Evolutionary conservation across 2,888 invertebrate species (phyloP).

Genomic region (Aphrophora alni): DNA sequence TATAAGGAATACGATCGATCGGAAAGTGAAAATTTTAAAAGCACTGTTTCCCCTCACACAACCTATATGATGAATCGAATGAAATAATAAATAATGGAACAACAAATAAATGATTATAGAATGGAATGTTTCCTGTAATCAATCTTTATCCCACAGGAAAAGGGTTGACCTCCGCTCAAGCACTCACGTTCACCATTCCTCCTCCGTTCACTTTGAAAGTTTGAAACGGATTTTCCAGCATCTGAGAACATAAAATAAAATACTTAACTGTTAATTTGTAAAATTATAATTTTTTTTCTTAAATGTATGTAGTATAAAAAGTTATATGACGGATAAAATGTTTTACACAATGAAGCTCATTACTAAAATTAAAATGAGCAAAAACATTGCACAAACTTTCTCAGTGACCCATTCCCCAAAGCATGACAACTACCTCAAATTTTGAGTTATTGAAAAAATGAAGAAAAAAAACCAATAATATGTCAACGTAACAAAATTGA

Average conservation of each 20-base stretch:
- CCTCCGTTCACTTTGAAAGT: constrained; percentile 21
- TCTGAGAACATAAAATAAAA: constrained; percentile 4
- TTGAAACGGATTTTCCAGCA: constrained; percentile 20
- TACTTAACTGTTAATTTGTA: neutral
- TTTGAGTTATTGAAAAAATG: no score
- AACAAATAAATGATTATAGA: constrained; percentile 14
- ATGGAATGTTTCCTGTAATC: neutral
- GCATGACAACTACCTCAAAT: no score
- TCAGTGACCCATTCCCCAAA: no score
- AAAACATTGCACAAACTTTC: no score
- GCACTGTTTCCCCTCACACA: no score
- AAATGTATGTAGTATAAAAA: neutral
- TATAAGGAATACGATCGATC: neutral
- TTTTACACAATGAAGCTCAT: no score
- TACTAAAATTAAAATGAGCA: no score
- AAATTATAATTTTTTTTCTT: neutral
- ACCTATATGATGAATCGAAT: neutral
- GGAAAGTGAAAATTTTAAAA: no score
- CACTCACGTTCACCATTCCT: constrained; percentile 25
- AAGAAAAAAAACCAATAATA: no score
- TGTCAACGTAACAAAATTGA: no score
- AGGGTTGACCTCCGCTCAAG: constrained; percentile 3
- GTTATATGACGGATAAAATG: neutral
- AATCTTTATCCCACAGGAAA: neutral
- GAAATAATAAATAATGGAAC: neutral